These are phyloP conservation scores for Andinoacara biseriatus DNA, from an alignment of 2,113 vertebrate species.

Conservation along the genomic window DNA sequence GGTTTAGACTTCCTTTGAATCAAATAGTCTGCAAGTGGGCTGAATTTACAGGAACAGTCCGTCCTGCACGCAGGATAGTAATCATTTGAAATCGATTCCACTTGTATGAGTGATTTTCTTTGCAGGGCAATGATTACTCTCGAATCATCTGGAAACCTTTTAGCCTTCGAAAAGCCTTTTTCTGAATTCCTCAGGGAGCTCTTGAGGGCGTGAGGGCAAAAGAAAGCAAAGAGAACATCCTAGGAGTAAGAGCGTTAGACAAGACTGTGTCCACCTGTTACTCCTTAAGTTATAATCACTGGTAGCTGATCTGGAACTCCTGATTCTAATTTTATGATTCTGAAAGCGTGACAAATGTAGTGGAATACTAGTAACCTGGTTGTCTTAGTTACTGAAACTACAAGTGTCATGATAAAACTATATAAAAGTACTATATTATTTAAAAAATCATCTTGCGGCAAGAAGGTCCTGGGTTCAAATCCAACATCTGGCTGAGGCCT, in stretches of 20 bases:
- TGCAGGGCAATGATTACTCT: constrained; percentile 1
- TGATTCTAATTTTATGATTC: not conserved
- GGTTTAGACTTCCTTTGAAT: not conserved
- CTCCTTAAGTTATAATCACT: not conserved
- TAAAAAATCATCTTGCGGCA: no score
- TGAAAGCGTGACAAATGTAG: not conserved
- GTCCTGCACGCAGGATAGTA: not conserved
- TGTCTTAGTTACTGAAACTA: no score
- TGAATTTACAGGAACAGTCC: not conserved
- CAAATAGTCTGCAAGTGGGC: not conserved
- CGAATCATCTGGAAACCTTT: not conserved
- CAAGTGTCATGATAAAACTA: not conserved
- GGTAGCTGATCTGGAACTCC: not conserved
- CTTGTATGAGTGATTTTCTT: not conserved
- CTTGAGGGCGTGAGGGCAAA: not conserved
- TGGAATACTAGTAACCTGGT: not conserved
- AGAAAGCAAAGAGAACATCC: not conserved
- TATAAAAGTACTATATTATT: no score
- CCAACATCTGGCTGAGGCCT: no score
- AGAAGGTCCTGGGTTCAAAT: no score
- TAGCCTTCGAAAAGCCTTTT: not conserved
- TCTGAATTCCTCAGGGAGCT: not conserved
- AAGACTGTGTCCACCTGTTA: not conserved
- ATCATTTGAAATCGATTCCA: not conserved
- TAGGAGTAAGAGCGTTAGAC: not conserved